phyloP scores from a whole-genome alignment of 2,888 invertebrate species.

The Pemphredon lugubris region DNA sequence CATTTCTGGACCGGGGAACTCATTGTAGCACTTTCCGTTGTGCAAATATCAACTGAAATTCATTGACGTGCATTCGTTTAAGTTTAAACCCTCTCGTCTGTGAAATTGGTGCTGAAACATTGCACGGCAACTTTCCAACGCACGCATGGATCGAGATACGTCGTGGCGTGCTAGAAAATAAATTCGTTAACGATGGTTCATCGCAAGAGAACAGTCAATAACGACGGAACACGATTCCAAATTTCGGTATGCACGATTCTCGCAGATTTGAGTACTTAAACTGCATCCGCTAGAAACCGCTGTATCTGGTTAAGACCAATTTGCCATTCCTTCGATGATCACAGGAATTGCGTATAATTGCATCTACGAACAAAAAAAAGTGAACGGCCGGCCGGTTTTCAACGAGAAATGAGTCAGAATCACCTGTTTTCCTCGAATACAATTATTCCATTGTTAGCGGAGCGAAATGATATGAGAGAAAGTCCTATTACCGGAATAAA shows the following conservation, averaged over 20 bases:
- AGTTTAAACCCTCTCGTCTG: conserved; percentile 18
- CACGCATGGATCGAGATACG: too few relatives aligned
- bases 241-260: too few relatives aligned
- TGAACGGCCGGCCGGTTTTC: not conserved
- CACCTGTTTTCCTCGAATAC: conserved; percentile 32
- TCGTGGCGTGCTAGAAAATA: not conserved
- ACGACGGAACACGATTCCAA: too few relatives aligned
- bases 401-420: conserved; percentile 20
- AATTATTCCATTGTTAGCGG: conserved; percentile 25
- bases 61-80: conserved; percentile 17
- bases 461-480: conserved; percentile 50
- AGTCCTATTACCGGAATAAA: conserved; percentile 38
- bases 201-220: too few relatives aligned
- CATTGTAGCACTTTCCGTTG: too few relatives aligned
- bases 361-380: not conserved
- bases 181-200: not conserved
- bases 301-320: too few relatives aligned
- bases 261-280: too few relatives aligned
- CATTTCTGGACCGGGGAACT: too few relatives aligned
- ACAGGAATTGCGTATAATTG: not conserved
- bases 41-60: conserved; percentile 18
- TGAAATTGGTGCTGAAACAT: conserved; percentile 33
- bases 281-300: too few relatives aligned
- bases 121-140: conserved; percentile 45
- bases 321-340: too few relatives aligned